Percentiles rank a stretch among this genome's conserved stretches.
Evolutionary conservation across 2,888 invertebrate species (phyloP).

Genomic region (Scelioninae gen. 1): DNA sequence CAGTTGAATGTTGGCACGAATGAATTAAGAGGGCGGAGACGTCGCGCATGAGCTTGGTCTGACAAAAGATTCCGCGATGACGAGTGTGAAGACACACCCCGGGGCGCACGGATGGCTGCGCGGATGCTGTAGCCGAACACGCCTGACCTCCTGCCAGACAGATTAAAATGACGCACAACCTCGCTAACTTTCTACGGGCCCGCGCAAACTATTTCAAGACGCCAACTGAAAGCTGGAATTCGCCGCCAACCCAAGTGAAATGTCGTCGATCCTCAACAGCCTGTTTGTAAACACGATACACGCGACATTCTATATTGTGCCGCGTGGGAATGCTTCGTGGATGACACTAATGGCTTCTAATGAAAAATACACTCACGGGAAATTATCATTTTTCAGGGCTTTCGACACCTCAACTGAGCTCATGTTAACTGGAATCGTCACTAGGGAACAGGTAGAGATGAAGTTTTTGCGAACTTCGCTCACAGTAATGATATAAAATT

Average conservation of each 20-base stretch:
- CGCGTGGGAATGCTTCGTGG: conserved; percentile 48
- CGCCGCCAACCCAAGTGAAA: conserved; percentile 71
- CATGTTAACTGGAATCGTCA: too few relatives aligned
- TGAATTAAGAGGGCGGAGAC: conserved; percentile 67
- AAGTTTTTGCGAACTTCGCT: too few relatives aligned
- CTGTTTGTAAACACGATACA: conserved; percentile 75
- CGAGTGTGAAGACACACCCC: conserved; percentile 73
- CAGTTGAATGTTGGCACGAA: conserved; percentile 61
- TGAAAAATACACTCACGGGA: too few relatives aligned
- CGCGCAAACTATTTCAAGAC: conserved; percentile 81
- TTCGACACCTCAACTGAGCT: too few relatives aligned
- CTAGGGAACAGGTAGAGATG: too few relatives aligned
- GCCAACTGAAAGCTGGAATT: conserved; percentile 75
- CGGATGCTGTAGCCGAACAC: conserved; percentile 75
- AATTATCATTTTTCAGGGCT: too few relatives aligned
- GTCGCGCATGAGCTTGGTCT: conserved; percentile 62
- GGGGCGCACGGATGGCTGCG: conserved; percentile 77
- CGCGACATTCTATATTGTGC: conserved; percentile 58
- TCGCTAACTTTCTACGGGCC: conserved; percentile 71
- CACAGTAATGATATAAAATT: too few relatives aligned
- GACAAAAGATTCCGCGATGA: conserved; percentile 68
- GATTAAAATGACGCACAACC: conserved; percentile 82
- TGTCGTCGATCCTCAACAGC: conserved; percentile 68
- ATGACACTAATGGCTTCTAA: conserved; percentile 57
- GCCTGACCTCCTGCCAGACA: conserved; percentile 82